Evolutionary conservation across 2,113 vertebrate genomes (phyloP).

Genomic region (Callopanchax toddi): DNA sequence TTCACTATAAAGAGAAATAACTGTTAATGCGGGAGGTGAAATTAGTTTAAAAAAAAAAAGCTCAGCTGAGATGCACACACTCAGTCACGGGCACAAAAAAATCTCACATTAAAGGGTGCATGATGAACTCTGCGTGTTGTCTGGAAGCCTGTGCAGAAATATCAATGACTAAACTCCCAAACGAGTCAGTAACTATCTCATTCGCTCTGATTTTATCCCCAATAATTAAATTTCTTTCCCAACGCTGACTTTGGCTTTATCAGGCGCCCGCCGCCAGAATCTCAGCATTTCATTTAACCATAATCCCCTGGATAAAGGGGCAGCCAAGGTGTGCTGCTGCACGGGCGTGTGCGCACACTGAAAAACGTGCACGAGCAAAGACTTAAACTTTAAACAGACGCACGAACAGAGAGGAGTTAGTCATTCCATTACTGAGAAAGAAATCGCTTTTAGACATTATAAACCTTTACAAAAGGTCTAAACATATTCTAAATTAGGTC

Average conservation of each 20-base stretch:
- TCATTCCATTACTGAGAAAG: slow-evolving; percentile 11
- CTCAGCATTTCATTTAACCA: slow-evolving; percentile 75
- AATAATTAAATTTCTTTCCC: slow-evolving; percentile 77
- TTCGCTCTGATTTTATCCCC: slow-evolving; percentile 74
- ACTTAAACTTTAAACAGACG: slow-evolving; percentile 32
- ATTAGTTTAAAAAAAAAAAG: slow-evolving; percentile 21
- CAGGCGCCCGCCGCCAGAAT: slow-evolving; percentile 57
- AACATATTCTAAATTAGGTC: slow-evolving; percentile 1
- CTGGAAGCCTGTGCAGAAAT: slow-evolving; percentile 65
- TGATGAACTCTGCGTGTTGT: slow-evolving; percentile 64
- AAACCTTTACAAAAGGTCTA: neutral
- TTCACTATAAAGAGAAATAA: too few relatives aligned
- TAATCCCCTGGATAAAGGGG: slow-evolving; percentile 73
- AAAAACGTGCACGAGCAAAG: slow-evolving; percentile 24
- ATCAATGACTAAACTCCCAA: slow-evolving; percentile 77
- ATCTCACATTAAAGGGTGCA: slow-evolving; percentile 36
- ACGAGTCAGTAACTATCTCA: slow-evolving; percentile 70
- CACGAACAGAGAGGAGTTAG: slow-evolving; percentile 6
- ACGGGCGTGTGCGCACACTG: slow-evolving; percentile 27
- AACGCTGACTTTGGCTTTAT: slow-evolving; percentile 67
- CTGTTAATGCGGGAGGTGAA: too few relatives aligned
- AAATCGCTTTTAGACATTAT: slow-evolving; percentile 11
- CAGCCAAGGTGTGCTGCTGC: slow-evolving; percentile 70
- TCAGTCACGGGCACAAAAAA: slow-evolving; percentile 14
- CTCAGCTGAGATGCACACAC: slow-evolving; percentile 12